Conservation (phyloP, 2,797 vertebrate genomes). For the Hippoglossus hippoglossus region DNA sequence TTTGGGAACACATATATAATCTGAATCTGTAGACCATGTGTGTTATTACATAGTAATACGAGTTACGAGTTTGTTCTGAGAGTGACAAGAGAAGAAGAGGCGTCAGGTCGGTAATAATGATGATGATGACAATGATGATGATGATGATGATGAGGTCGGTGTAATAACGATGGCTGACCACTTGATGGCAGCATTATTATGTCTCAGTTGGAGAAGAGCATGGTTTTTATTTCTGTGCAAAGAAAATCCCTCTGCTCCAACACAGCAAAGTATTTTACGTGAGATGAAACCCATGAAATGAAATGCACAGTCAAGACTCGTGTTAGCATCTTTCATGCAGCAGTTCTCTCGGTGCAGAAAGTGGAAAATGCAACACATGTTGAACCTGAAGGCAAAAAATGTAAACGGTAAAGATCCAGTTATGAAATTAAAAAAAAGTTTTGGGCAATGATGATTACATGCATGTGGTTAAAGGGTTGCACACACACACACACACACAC, state of each 20-base stretch:
- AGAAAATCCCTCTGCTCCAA: neutral
- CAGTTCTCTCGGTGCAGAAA: too few relatives aligned
- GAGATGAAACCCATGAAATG: slow-evolving; percentile 19
- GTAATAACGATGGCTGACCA: slow-evolving; percentile 44
- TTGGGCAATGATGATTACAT: too few relatives aligned
- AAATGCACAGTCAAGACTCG: neutral
- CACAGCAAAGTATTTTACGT: neutral
- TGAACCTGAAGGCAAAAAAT: neutral
- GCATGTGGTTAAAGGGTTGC: neutral
- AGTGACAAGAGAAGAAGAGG: neutral
- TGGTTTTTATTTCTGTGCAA: neutral
- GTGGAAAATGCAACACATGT: neutral
- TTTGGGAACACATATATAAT: neutral
- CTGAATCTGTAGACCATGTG: too few relatives aligned
- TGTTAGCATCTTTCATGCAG: too few relatives aligned
- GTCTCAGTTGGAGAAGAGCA: neutral
- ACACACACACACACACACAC: too few relatives aligned
- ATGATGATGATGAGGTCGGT: slow-evolving; percentile 3
- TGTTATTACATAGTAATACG: too few relatives aligned
- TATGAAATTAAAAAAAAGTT: too few relatives aligned
- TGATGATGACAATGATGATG: slow-evolving; percentile 14
- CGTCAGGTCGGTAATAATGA: slow-evolving; percentile 7
- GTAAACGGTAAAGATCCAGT: too few relatives aligned
- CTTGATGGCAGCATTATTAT: slow-evolving; percentile 73
- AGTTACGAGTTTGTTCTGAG: slow-evolving; percentile 1